Percentiles rank a stretch among this genome's conserved stretches.
Conservation (phyloP, 2,888 invertebrate genomes). For the Glyphotaelius pellucidus region DNA sequence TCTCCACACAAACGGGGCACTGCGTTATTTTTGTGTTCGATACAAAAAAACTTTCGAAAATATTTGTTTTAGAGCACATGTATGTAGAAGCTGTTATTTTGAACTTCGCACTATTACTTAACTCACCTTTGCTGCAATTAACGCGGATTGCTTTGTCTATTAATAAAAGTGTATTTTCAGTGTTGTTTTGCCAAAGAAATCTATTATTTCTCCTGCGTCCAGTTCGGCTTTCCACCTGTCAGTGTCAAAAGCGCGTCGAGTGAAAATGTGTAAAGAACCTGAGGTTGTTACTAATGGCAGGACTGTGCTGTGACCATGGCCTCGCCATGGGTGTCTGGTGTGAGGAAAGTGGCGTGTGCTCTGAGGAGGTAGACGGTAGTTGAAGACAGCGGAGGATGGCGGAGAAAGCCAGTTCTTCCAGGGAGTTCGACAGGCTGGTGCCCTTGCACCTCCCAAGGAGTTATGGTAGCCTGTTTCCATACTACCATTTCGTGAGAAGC, state of each 20-base stretch:
- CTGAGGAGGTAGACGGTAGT: neutral
- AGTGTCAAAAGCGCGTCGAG: constrained; percentile 8
- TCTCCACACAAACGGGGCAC: constrained; percentile 11
- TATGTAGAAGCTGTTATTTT: neutral
- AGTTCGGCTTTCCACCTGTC: constrained; percentile 5
- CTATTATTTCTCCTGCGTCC: neutral
- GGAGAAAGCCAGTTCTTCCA: constrained; percentile 34
- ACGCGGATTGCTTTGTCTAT: neutral
- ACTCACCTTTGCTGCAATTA: constrained; percentile 2
- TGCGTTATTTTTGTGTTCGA: constrained; percentile 15
- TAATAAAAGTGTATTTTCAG: neutral
- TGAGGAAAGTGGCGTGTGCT: neutral
- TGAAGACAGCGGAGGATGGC: constrained; percentile 34
- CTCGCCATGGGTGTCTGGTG: constrained; percentile 15
- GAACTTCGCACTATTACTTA: neutral
- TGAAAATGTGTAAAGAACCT: constrained; percentile 19
- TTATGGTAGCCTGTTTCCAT: constrained; percentile 81
- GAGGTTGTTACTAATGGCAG: neutral
- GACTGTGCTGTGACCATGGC: constrained; percentile 6
- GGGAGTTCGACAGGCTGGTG: constrained; percentile 72
- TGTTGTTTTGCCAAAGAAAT: constrained; percentile 29
- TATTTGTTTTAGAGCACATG: constrained; percentile 12
- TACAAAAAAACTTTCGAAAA: neutral
- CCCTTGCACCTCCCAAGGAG: constrained; percentile 74
- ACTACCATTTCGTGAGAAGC: constrained; percentile 79